Percentiles rank a stretch among this genome's conserved stretches.
phyloP scores from a whole-genome alignment of 2,113 vertebrate genomes.

The Triplophysa rosa region DNA sequence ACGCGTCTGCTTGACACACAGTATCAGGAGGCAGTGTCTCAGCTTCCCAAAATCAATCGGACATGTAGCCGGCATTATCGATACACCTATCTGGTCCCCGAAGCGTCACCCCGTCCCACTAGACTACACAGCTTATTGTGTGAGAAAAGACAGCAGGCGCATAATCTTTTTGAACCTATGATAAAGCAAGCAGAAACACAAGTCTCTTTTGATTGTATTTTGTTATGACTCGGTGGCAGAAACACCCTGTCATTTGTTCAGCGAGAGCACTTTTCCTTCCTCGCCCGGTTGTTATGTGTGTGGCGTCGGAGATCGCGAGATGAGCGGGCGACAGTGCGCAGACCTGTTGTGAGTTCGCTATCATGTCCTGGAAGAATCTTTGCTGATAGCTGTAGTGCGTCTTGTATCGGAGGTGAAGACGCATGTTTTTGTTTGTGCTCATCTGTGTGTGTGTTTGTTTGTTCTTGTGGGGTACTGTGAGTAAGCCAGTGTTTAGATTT shows the following conservation, averaged over 20 bases:
- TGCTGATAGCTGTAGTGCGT: constrained; percentile 41
- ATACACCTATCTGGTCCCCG: constrained; percentile 59
- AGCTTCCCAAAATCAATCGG: constrained; percentile 64
- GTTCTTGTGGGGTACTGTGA: not conserved
- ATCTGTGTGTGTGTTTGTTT: constrained; percentile 10
- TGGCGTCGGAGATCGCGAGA: constrained; percentile 42
- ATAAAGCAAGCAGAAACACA: constrained; percentile 38
- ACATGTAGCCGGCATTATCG: constrained; percentile 62
- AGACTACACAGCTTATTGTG: constrained; percentile 71
- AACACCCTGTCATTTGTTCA: constrained; percentile 59
- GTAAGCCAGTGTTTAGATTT: not conserved
- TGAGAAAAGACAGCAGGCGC: constrained; percentile 59
- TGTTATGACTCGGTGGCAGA: constrained; percentile 75
- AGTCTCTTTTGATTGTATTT: constrained; percentile 62
- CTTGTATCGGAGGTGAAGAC: constrained; percentile 3
- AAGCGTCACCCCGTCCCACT: constrained; percentile 47
- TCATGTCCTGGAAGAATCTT: constrained; percentile 30
- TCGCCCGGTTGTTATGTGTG: constrained; percentile 50
- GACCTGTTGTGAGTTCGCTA: constrained; percentile 53
- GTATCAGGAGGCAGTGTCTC: constrained; percentile 59
- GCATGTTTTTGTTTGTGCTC: constrained; percentile 23
- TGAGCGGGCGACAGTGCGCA: constrained; percentile 49
- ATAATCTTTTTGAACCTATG: constrained; percentile 60
- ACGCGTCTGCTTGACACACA: constrained; percentile 62
- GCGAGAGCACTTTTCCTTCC: constrained; percentile 48